A percentile compares a stretch with the other conserved stretches of the same genome.
These are phyloP conservation scores for Ostrea denselamellosa DNA, from an alignment of 1,140 invertebrate species.

Conservation along the genomic window DNA sequence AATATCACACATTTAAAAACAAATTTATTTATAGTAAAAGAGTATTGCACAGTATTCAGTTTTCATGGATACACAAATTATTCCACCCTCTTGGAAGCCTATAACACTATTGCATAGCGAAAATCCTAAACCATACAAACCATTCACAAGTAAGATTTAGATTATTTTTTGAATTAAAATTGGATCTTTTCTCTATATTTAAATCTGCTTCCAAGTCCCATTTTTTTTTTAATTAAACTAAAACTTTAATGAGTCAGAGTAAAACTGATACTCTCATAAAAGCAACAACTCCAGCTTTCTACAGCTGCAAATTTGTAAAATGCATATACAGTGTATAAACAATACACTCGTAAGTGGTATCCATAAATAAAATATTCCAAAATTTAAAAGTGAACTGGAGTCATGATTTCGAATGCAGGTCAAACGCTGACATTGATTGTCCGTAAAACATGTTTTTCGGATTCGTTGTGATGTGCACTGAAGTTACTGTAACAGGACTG, in stretches of 20 bases:
- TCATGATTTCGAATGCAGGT: neutral
- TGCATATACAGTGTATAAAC: neutral
- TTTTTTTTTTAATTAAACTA: no score
- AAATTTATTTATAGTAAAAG: neutral
- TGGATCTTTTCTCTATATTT: no score
- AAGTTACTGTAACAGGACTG: constrained; percentile 76
- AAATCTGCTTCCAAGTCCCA: no score
- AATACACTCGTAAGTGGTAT: neutral
- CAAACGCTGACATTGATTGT: constrained; percentile 74
- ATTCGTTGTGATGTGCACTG: constrained; percentile 74
- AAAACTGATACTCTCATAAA: neutral
- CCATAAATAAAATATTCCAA: neutral
- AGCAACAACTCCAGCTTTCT: neutral
- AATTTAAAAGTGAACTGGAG: neutral
- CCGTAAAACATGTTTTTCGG: constrained; percentile 75
- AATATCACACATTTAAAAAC: neutral
- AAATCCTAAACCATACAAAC: no score
- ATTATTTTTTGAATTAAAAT: no score
- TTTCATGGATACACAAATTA: neutral
- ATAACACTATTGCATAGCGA: no score
- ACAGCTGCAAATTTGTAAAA: neutral
- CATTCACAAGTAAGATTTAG: no score
- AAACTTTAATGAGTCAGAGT: neutral
- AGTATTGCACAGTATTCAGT: neutral
- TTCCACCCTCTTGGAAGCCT: no score